These are phyloP conservation scores for Harpalus rubripes DNA, from an alignment of 2,888 invertebrate species.

Conservation along the genomic window DNA sequence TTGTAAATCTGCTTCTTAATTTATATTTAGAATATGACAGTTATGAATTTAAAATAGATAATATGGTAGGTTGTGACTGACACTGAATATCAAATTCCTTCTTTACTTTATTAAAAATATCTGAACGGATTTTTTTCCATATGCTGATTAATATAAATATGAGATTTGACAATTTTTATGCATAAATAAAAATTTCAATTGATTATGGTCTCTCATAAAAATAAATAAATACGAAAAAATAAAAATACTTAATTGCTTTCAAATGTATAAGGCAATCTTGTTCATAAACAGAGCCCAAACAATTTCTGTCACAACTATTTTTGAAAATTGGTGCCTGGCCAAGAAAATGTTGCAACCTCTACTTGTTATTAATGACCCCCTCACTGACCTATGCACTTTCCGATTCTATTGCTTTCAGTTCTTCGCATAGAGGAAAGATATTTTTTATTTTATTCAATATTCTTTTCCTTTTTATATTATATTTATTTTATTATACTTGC, in stretches of 20 bases:
- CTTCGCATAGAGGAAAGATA: background rate
- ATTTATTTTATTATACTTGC: background rate
- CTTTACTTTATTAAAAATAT: background rate
- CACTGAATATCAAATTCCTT: too few relatives aligned
- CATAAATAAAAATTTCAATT: too few relatives aligned
- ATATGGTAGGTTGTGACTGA: too few relatives aligned
- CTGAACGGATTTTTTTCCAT: too few relatives aligned
- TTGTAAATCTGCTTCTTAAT: background rate
- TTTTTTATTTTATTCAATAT: background rate
- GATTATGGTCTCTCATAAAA: background rate
- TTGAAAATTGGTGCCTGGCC: constrained; percentile 52
- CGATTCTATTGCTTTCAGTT: constrained; percentile 25
- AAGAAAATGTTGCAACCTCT: constrained; percentile 56
- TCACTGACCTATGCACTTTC: constrained; percentile 62
- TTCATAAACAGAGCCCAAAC: constrained; percentile 30
- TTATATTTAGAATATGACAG: background rate
- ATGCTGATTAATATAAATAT: too few relatives aligned
- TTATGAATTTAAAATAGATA: too few relatives aligned
- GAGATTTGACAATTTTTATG: too few relatives aligned
- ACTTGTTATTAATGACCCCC: constrained; percentile 59
- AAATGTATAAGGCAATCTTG: background rate
- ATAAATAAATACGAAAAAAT: background rate
- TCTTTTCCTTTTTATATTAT: background rate
- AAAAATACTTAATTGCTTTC: background rate
- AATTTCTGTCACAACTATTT: constrained; percentile 57